Conservation (phyloP, 2,888 invertebrate species). For the Cephus runcator region DNA sequence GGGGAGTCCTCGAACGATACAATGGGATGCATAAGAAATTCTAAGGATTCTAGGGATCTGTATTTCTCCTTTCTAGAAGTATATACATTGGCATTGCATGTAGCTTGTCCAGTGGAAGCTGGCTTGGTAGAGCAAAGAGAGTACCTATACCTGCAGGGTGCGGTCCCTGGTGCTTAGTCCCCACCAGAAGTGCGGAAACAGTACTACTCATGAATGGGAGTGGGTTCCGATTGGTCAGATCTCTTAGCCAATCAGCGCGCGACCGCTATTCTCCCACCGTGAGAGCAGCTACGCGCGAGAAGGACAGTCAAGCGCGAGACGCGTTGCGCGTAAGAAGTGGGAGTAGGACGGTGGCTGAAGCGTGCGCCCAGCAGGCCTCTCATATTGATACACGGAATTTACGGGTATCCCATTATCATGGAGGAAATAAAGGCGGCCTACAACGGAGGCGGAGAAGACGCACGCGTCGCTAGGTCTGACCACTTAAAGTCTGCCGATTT, state of each 20-base stretch:
- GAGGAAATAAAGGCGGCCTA: conserved; percentile 3
- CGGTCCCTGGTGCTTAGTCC: conserved; percentile 18
- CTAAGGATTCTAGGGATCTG: too few relatives aligned
- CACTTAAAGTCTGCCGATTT: too few relatives aligned
- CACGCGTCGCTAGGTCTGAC: not conserved
- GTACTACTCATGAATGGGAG: conserved; percentile 57
- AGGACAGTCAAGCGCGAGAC: not conserved
- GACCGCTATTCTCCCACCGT: conserved; percentile 23
- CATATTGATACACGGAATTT: conserved; percentile 9
- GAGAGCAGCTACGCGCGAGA: conserved; percentile 9
- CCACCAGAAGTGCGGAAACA: conserved; percentile 35
- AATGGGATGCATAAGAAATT: too few relatives aligned
- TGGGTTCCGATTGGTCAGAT: conserved; percentile 47
- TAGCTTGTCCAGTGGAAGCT: conserved; percentile 3
- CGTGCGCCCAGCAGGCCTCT: not conserved
- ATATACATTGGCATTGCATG: too few relatives aligned
- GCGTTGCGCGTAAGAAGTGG: not conserved
- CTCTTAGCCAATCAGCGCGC: conserved; percentile 45
- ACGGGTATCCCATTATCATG: conserved; percentile 9
- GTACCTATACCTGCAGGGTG: conserved; percentile 12
- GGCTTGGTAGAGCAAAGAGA: conserved; percentile 3
- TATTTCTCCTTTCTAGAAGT: too few relatives aligned
- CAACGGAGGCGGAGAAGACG: not conserved
- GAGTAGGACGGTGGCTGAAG: not conserved
- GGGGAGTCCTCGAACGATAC: too few relatives aligned